A percentile compares a stretch with the other conserved stretches of the same genome.
These are phyloP conservation scores for Archips crataeganus DNA, from an alignment of 2,888 invertebrate genomes.

Conservation along the genomic window DNA sequence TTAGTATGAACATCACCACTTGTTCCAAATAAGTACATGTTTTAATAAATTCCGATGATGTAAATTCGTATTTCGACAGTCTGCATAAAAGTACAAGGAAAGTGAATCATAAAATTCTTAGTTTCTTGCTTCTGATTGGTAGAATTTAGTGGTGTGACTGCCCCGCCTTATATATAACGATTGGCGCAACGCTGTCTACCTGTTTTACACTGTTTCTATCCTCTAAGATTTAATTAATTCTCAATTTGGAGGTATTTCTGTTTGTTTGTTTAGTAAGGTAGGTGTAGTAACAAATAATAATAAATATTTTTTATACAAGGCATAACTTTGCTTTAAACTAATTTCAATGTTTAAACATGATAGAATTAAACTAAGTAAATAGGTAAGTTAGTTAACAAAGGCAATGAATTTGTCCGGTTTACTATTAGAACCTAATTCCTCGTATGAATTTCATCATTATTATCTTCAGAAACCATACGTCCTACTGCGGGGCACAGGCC, in stretches of 20 bases:
- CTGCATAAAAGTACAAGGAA: constrained; percentile 35
- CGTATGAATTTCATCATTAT: not conserved
- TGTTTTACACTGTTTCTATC: not conserved
- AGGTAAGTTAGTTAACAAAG: constrained; percentile 18
- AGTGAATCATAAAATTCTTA: constrained; percentile 28
- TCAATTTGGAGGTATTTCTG: not conserved
- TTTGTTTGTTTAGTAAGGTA: not conserved
- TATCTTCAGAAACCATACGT: too few species aligned
- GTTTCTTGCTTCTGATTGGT: constrained; percentile 58
- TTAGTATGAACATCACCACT: not conserved
- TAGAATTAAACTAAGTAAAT: too few species aligned
- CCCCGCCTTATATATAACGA: constrained; percentile 49
- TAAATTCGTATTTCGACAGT: constrained; percentile 28
- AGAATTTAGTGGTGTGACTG: constrained; percentile 66
- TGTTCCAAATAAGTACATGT: not conserved
- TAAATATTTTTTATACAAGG: too few species aligned
- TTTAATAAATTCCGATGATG: constrained; percentile 11
- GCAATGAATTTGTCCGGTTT: constrained; percentile 6
- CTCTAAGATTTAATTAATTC: not conserved
- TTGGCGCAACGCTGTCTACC: constrained; percentile 38
- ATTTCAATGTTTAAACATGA: too few species aligned
- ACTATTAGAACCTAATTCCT: not conserved
- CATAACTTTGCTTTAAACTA: too few species aligned
- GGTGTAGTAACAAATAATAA: too few species aligned
- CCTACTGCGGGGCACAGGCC: not conserved